phyloP scores from a whole-genome alignment of 2,797 vertebrate species.

The Bradypodion ventrale region DNA sequence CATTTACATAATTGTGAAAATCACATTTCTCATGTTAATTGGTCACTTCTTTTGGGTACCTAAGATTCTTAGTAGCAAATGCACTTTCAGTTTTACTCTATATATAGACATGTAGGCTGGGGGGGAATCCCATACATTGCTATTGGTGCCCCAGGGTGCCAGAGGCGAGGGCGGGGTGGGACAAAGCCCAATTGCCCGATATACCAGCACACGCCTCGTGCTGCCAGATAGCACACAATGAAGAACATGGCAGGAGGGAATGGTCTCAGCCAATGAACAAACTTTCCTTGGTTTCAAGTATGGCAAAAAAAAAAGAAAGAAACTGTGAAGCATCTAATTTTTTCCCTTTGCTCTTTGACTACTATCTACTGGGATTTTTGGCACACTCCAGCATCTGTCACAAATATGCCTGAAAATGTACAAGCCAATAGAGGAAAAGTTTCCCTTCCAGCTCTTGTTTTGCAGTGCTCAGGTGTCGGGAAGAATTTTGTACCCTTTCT shows the following conservation, averaged over 20 bases:
- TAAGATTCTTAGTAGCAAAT: slow-evolving; percentile 12
- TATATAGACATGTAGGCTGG: no score
- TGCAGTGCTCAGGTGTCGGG: not conserved
- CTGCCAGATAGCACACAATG: not conserved
- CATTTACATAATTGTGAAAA: slow-evolving; percentile 36
- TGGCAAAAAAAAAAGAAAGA: not conserved
- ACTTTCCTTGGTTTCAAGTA: not conserved
- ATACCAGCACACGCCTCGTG: no score
- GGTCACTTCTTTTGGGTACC: not conserved
- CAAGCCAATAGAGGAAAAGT: not conserved
- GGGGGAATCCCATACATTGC: no score
- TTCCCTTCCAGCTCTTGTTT: slow-evolving; percentile 2
- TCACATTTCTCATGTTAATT: slow-evolving; percentile 22
- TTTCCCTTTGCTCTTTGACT: not conserved
- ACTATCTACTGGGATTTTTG: not conserved
- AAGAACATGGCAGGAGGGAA: not conserved
- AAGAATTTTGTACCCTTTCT: not conserved
- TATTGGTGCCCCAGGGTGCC: no score
- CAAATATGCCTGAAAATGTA: slow-evolving; percentile 8
- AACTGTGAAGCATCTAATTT: not conserved
- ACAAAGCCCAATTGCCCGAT: no score
- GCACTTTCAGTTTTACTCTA: slow-evolving; percentile 5
- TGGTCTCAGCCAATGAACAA: not conserved
- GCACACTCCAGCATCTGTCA: not conserved
- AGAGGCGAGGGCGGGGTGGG: no score